A percentile compares a stretch with the other conserved stretches of the same genome.
Evolutionary conservation across 53 echinoderm and acorn worm genomes (phyloP).

Genomic region (Mesocentrotus franciscanus): DNA sequence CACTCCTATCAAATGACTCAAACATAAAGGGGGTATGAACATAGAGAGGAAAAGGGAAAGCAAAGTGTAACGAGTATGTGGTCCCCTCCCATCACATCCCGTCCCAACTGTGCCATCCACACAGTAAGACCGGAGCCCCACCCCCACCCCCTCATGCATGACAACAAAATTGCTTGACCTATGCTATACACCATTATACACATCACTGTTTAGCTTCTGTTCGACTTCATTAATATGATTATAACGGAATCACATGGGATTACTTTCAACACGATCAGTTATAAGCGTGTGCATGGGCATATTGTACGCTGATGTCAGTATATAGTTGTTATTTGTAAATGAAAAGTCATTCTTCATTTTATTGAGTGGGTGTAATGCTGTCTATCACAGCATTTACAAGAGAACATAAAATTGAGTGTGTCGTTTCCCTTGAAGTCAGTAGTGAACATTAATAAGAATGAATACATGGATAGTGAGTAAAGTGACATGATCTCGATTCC

Average conservation of each 20-base stretch:
- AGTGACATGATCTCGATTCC: slow-evolving; percentile 35
- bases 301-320: neutral
- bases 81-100: too few species aligned
- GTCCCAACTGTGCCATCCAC: neutral
- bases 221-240: neutral
- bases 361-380: neutral
- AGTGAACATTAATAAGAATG: slow-evolving; percentile 40
- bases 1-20: neutral
- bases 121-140: too few species aligned
- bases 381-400: neutral
- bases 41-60: neutral
- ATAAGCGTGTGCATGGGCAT: neutral
- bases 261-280: neutral
- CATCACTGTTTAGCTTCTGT: neutral
- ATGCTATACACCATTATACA: neutral
- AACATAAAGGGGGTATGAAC: neutral
- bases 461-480: neutral
- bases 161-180: neutral
- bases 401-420: neutral
- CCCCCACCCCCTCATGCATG: neutral
- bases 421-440: neutral
- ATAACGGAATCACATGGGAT: neutral
- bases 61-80: too few species aligned
- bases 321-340: neutral
- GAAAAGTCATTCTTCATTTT: neutral